Evolutionary conservation across 2,888 invertebrate species (phyloP).

Genomic region (Thecocarcelia acutangulata): DNA sequence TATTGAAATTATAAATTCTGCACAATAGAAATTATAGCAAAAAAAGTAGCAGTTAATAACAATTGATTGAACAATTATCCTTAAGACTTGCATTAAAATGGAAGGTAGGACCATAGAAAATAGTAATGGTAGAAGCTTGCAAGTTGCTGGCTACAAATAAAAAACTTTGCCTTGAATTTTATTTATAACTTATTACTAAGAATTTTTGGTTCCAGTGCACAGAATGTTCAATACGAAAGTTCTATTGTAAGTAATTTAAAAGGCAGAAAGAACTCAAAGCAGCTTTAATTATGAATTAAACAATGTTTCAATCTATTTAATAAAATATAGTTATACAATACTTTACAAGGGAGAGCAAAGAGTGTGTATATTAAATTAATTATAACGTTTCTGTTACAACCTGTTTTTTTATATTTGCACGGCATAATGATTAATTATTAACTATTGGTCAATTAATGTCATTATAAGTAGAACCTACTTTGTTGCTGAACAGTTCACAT

Average conservation of each 20-base stretch:
- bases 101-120: not conserved
- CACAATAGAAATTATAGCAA: constrained; percentile 28
- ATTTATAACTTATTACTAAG: no score
- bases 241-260: no score
- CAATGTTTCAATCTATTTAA: no score
- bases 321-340: no score
- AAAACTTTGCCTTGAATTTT: no score
- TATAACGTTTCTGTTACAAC: not conserved
- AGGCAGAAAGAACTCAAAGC: no score
- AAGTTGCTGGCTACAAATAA: no score
- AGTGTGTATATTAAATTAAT: not conserved
- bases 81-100: not conserved
- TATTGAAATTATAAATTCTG: constrained; percentile 50
- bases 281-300: no score
- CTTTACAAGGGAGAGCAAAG: no score
- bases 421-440: constrained; percentile 35
- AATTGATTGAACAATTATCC: constrained; percentile 65
- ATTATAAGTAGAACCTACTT: constrained; percentile 32
- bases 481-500: constrained; percentile 25
- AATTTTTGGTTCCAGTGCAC: no score
- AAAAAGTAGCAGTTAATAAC: constrained; percentile 52
- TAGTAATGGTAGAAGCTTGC: not conserved
- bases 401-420: not conserved
- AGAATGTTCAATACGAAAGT: no score
- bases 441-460: constrained; percentile 39